These are phyloP conservation scores for Trichonephila clavata DNA, from an alignment of 1,140 invertebrate genomes.

Conservation along the genomic window DNA sequence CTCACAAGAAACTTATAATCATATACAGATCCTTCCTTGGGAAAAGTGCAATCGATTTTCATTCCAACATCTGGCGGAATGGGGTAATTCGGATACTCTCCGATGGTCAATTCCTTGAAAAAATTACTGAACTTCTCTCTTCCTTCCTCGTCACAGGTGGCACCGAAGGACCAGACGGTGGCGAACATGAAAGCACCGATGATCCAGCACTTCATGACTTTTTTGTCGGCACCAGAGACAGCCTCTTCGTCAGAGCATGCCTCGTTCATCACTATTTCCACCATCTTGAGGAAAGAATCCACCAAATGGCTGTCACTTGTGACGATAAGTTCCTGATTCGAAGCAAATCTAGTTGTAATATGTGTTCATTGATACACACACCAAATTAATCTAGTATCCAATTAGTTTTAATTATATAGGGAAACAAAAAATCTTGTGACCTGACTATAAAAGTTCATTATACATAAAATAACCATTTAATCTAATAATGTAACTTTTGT, in stretches of 20 bases:
- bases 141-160: slow-evolving; percentile 87
- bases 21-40: slow-evolving; percentile 88
- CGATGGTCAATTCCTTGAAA: slow-evolving; percentile 82
- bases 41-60: slow-evolving; percentile 85
- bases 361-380: neutral
- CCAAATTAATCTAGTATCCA: too few species aligned
- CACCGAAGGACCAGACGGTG: slow-evolving; percentile 91
- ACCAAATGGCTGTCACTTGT: slow-evolving; percentile 80
- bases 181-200: slow-evolving; percentile 89
- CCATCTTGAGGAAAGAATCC: slow-evolving; percentile 80
- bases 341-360: neutral
- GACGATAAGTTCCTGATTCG: slow-evolving; percentile 80
- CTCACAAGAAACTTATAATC: slow-evolving; percentile 87
- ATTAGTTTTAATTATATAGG: too few species aligned
- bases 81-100: slow-evolving; percentile 84
- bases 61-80: slow-evolving; percentile 87
- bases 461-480: too few species aligned
- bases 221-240: slow-evolving; percentile 82
- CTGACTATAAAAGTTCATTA: too few species aligned
- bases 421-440: too few species aligned
- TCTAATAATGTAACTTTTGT: too few species aligned
- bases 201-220: slow-evolving; percentile 86
- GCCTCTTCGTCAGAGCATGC: slow-evolving; percentile 76
- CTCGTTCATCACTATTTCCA: slow-evolving; percentile 81
- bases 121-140: slow-evolving; percentile 88